These are phyloP conservation scores for Phengaris arion DNA, from an alignment of 2,888 invertebrate species.

Conservation along the genomic window DNA sequence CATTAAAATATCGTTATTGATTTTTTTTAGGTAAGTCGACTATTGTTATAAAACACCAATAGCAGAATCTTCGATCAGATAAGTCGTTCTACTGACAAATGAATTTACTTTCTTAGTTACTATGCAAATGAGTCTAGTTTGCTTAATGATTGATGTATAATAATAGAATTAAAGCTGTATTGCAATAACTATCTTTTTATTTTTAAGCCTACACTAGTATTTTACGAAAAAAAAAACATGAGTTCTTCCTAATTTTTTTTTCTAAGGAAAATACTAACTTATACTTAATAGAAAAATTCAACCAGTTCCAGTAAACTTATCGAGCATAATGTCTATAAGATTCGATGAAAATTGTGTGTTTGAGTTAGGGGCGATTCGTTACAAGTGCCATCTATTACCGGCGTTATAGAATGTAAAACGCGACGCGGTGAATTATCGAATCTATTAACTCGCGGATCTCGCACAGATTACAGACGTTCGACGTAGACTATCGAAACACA, in stretches of 20 bases:
- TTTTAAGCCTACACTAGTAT: not conserved
- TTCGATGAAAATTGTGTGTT: constrained; percentile 20
- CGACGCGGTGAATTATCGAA: constrained; percentile 72
- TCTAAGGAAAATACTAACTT: too few relatives aligned
- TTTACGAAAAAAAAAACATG: not conserved
- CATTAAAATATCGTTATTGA: constrained; percentile 25
- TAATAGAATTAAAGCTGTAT: constrained; percentile 2
- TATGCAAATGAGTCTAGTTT: not conserved
- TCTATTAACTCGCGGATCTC: constrained; percentile 75
- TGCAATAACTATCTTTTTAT: not conserved
- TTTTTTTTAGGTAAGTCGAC: not conserved
- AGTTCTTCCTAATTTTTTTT: too few relatives aligned
- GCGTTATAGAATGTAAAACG: constrained; percentile 59
- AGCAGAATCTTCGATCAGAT: constrained; percentile 13
- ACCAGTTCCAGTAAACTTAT: too few relatives aligned
- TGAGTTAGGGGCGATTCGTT: constrained; percentile 35
- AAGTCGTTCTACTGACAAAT: not conserved
- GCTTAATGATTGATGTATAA: constrained; percentile 16
- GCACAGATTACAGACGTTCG: constrained; percentile 34
- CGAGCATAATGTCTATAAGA: not conserved
- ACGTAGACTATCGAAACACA: constrained; percentile 13
- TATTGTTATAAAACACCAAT: not conserved
- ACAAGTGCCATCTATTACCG: constrained; percentile 62
- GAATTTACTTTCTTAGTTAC: constrained; percentile 5
- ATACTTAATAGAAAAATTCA: too few relatives aligned